Evolutionary conservation across 1,140 invertebrate species (phyloP).

Genomic region (Cyclina sinensis): DNA sequence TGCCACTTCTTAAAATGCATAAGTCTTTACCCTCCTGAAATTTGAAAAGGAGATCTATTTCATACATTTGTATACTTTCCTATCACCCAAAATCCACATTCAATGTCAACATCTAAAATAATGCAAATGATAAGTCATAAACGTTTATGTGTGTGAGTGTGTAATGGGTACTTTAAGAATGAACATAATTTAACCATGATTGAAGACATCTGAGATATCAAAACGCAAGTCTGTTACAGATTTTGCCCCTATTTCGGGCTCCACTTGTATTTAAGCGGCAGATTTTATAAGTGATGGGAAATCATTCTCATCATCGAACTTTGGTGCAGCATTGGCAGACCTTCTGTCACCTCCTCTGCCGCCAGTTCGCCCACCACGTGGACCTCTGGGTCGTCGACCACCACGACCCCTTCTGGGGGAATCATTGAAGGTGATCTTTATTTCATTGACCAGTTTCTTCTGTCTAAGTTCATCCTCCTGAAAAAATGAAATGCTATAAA

Average conservation of each 20-base stretch:
- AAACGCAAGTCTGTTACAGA: slow-evolving; percentile 60
- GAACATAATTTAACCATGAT: slow-evolving; percentile 64
- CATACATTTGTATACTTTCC: neutral
- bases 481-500: neutral
- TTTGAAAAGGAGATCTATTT: neutral
- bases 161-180: slow-evolving; percentile 41
- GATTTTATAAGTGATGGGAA: slow-evolving; percentile 91
- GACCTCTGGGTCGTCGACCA: slow-evolving; percentile 73
- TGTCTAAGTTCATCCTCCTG: slow-evolving; percentile 70
- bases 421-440: slow-evolving; percentile 84
- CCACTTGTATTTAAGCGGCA: slow-evolving; percentile 70
- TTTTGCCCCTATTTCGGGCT: slow-evolving; percentile 13
- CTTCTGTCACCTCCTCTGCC: slow-evolving; percentile 64
- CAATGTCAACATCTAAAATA: neutral
- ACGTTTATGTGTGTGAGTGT: slow-evolving; percentile 22
- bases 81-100: neutral
- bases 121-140: slow-evolving; percentile 28
- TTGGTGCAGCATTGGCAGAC: slow-evolving; percentile 91
- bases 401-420: slow-evolving; percentile 77
- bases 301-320: slow-evolving; percentile 97
- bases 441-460: slow-evolving; percentile 79
- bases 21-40: too few relatives aligned
- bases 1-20: too few relatives aligned
- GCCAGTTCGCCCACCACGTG: slow-evolving; percentile 65
- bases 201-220: slow-evolving; percentile 59